These are phyloP conservation scores for Danio rerio DNA, from an alignment of 2,113 vertebrate species.

Conservation along the genomic window DNA sequence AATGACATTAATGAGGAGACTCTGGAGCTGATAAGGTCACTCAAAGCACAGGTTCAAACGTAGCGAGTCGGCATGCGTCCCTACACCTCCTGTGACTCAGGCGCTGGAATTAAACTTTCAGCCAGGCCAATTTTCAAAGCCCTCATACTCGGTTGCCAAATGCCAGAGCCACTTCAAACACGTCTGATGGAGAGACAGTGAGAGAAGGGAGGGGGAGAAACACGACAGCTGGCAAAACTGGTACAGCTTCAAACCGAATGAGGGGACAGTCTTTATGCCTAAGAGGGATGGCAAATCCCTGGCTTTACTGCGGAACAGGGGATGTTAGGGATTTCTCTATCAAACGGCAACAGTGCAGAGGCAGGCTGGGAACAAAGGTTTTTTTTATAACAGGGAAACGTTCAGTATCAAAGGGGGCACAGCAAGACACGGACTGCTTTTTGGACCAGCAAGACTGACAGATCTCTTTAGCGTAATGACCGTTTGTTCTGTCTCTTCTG, in stretches of 20 bases:
- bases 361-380: constrained; percentile 44
- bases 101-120: constrained; percentile 36
- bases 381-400: constrained; percentile 51
- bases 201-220: constrained; percentile 24
- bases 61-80: constrained; percentile 1
- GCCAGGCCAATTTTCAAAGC: constrained; percentile 68
- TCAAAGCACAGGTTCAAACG: constrained; percentile 35
- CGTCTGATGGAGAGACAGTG: constrained; percentile 13
- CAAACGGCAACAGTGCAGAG: constrained; percentile 62
- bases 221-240: constrained; percentile 66
- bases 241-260: constrained; percentile 73
- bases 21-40: constrained; percentile 20
- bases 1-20: constrained; percentile 34
- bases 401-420: constrained; percentile 56
- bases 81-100: constrained; percentile 34
- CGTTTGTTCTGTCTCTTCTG: constrained; percentile 6
- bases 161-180: constrained; percentile 68
- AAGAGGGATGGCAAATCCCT: constrained; percentile 63
- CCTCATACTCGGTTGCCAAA: constrained; percentile 63
- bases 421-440: constrained; percentile 49
- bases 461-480: constrained; percentile 63
- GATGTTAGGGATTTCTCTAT: constrained; percentile 71
- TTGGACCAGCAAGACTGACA: constrained; percentile 58
- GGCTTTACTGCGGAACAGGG: constrained; percentile 65
- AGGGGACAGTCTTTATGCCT: constrained; percentile 68